phyloP scores from a whole-genome alignment of 2,113 vertebrate genomes.

The Puffinus mauretanicus region DNA sequence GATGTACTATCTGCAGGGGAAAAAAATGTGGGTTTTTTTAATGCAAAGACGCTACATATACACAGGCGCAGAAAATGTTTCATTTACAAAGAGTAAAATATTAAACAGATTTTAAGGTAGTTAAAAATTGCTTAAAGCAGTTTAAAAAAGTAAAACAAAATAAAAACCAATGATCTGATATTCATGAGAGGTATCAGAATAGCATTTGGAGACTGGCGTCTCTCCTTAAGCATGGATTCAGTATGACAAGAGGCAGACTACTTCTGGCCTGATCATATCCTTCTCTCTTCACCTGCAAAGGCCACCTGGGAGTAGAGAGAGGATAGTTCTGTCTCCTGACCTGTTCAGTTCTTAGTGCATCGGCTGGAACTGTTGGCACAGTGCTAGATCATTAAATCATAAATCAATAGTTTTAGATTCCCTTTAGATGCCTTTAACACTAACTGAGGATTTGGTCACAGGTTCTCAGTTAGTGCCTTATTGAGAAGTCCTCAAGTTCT shows the following conservation, averaged over 20 bases:
- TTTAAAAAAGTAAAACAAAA: neutral
- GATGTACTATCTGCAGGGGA: neutral
- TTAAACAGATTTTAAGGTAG: neutral
- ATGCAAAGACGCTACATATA: neutral
- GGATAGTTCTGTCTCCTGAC: neutral
- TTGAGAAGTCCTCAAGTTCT: neutral
- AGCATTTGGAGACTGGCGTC: neutral
- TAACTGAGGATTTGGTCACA: neutral
- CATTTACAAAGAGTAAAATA: neutral
- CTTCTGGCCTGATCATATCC: fast-evolving
- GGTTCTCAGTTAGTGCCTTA: neutral
- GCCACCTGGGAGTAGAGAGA: neutral
- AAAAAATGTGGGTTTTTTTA: neutral
- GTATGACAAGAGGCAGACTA: neutral
- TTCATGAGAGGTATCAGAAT: neutral
- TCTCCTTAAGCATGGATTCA: neutral
- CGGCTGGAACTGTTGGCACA: neutral
- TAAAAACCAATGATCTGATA: fast-evolving
- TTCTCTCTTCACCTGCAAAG: neutral
- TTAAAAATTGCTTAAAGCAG: neutral
- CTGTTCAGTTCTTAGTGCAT: neutral
- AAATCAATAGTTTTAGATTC: neutral
- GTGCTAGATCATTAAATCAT: neutral
- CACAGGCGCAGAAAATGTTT: neutral
- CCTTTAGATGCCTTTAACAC: neutral